phyloP scores from a whole-genome alignment of 2,888 invertebrate genomes.

The Resseliella maxima region DNA sequence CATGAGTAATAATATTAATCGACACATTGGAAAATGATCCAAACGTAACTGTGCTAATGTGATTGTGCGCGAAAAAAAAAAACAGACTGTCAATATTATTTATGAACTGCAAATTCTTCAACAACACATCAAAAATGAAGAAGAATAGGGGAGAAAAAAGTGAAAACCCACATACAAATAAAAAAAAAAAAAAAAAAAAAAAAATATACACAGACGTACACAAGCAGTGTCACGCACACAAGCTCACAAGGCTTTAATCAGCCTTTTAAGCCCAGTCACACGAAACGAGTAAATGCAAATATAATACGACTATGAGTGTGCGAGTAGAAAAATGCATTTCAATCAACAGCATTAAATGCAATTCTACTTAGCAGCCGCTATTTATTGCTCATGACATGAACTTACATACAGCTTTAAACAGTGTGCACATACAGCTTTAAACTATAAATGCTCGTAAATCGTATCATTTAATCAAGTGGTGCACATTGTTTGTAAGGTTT shows the following conservation, averaged over 20 bases:
- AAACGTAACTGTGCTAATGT: slow-evolving; percentile 4
- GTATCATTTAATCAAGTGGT: slow-evolving; percentile 47
- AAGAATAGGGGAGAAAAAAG: not conserved
- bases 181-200: too few relatives aligned
- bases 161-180: slow-evolving; percentile 12
- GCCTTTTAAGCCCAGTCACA: slow-evolving; percentile 10
- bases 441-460: slow-evolving; percentile 43
- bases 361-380: slow-evolving; percentile 53
- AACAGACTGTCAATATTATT: slow-evolving; percentile 32
- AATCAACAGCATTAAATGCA: slow-evolving; percentile 38
- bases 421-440: not conserved
- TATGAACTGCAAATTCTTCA: slow-evolving; percentile 28
- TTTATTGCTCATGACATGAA: slow-evolving; percentile 52
- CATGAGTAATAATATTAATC: slow-evolving; percentile 36
- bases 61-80: slow-evolving; percentile 19
- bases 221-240: not conserved
- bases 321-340: slow-evolving; percentile 12
- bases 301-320: not conserved
- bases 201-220: not conserved
- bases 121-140: not conserved
- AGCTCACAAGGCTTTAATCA: not conserved
- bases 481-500: not conserved
- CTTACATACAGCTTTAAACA: not conserved
- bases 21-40: slow-evolving; percentile 16
- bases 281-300: slow-evolving; percentile 20